Evolutionary conservation across 2,797 vertebrate genomes (phyloP), one percentile per base, ranked within the genome.

Genomic region (Centropyge bicolor): DNA sequence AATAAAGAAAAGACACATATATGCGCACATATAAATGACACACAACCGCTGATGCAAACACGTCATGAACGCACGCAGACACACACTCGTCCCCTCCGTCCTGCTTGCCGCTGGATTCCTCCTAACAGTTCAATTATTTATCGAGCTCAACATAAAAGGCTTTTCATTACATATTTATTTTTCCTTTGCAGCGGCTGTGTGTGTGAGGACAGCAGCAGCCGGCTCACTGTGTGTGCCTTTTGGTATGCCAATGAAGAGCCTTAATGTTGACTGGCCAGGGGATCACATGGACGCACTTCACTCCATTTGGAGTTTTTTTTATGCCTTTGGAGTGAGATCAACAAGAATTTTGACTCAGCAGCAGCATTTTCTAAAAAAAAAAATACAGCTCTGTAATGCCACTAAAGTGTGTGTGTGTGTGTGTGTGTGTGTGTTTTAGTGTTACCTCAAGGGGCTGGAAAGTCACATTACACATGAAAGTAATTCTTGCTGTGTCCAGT

Each of bases 101-200:
- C 76, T 86, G 76, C 89, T 83, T 90, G 76, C 88, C 70, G 69
- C 80, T 62, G 66, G 61, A 81, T 76, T 81, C 66, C 51, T 75
- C 74, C 71, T 22, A 55, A 65, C 35, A 61, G 12, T 76, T 94
- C 67, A 90, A 89, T 94, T 88, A 93, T 94, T 93, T 80, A 92
- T 87, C 27, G n/a, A 48, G 77, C 74, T 80, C 84, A 51, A 66
- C 56, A 78, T 83, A 83, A 79, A 79, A 83, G 80, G 66, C 62
- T 80, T 74, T 82, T 84, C 76, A 81, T 92, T 86, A 87, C 81
- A 83, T 48, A 84, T 87, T 63, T 74, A 82, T 83, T 77, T 56
- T 61, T 75, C 35, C 71, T 80, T 82, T 22, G n/a, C 65, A 24
- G 24, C 43, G 17, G 36, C 49, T 60, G 43, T 64, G 38, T 35